phyloP scores from a whole-genome alignment of 2,888 invertebrate genomes.

The Podabrus alpinus region DNA sequence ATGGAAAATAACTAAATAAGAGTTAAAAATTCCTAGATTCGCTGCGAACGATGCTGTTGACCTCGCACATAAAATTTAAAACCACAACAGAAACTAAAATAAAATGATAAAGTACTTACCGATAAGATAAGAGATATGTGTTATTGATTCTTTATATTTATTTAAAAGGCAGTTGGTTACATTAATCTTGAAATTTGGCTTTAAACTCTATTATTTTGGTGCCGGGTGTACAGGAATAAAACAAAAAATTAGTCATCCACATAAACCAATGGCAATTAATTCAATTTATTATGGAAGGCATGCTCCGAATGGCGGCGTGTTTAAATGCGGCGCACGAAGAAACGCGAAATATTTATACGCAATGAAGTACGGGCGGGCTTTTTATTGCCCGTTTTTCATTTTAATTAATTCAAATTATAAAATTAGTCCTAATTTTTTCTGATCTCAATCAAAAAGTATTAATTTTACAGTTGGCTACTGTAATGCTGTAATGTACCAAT shows the following conservation, averaged over 20 bases:
- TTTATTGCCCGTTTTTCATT: not conserved
- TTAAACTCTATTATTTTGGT: conserved; percentile 19
- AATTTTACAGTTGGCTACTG: not conserved
- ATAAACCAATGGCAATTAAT: conserved; percentile 12
- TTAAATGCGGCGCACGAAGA: not conserved
- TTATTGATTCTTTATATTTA: not conserved
- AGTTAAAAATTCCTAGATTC: conserved; percentile 33
- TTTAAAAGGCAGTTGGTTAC: conserved; percentile 22
- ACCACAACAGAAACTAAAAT: not conserved
- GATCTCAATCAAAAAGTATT: not conserved
- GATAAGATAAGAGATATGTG: conserved; percentile 18
- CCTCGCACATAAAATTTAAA: conserved; percentile 5
- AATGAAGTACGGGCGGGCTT: not conserved
- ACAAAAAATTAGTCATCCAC: conserved; percentile 19
- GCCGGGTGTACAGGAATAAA: conserved; percentile 13
- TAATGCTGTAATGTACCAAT: not conserved
- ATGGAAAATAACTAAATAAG: conserved; percentile 2
- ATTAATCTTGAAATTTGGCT: not conserved
- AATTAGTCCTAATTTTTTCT: not conserved
- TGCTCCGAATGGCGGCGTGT: conserved; percentile 12
- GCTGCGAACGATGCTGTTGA: conserved; percentile 23
- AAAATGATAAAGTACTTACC: not conserved
- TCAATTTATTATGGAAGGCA: conserved; percentile 10
- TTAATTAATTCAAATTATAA: not conserved
- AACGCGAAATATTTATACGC: not conserved